A percentile compares a stretch with the other conserved stretches of the same genome.
These are phyloP conservation scores for Muscina levida DNA, from an alignment of 2,888 invertebrate species.

Conservation along the genomic window DNA sequence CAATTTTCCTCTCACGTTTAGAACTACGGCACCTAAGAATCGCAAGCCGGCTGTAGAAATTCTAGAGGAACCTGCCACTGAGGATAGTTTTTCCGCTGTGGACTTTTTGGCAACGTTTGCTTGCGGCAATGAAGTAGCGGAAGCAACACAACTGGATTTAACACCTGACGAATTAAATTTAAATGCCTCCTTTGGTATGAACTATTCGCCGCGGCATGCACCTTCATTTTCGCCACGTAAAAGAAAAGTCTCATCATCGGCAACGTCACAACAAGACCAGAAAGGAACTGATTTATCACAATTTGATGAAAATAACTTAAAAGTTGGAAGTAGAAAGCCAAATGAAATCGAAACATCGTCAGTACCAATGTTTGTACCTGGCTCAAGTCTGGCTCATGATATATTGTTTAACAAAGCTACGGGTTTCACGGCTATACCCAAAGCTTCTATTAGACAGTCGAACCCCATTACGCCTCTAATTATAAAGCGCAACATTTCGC, in stretches of 20 bases:
- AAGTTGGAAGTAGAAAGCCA: background rate
- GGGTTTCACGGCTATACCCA: no score
- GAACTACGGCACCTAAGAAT: background rate
- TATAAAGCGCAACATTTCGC: no score
- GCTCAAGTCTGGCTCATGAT: no score
- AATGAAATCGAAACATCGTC: background rate
- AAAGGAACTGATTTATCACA: no score
- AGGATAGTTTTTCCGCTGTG: conserved; percentile 71
- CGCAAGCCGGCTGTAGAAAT: conserved; percentile 54
- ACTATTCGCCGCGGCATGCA: conserved; percentile 55
- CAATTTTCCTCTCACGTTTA: no score
- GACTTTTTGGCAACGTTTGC: conserved; percentile 74
- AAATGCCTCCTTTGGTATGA: conserved; percentile 70
- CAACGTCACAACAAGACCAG: background rate
- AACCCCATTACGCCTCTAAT: no score
- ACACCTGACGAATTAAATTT: conserved; percentile 73
- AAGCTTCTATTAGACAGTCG: background rate
- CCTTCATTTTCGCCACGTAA: conserved; percentile 8
- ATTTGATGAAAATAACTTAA: background rate
- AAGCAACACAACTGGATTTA: conserved; percentile 67
- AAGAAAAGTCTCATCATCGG: conserved; percentile 1
- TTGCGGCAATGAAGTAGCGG: conserved; percentile 61
- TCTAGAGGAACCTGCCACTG: conserved; percentile 47
- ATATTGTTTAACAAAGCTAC: background rate
- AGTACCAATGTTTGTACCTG: background rate